Conservation (phyloP, 2,113 vertebrate species). For the Indri indri region DNA sequence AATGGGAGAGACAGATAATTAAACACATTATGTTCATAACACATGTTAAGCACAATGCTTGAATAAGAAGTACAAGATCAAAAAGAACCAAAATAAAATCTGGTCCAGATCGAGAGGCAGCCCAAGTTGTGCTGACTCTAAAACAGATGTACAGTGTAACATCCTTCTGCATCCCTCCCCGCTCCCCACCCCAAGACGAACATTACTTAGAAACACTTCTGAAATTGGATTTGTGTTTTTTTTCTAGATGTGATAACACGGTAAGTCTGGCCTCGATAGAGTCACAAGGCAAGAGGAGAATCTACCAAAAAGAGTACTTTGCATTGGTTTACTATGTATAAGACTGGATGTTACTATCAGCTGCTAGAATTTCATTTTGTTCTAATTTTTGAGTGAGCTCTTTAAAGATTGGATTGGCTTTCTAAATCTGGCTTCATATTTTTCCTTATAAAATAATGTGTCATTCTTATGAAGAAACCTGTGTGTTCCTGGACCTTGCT, state of each 20-base stretch:
- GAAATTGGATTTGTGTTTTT: background rate
- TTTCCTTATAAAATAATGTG: background rate
- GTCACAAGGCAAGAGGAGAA: background rate
- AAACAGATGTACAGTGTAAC: background rate
- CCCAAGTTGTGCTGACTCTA: background rate
- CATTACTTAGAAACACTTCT: background rate
- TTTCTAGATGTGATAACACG: background rate
- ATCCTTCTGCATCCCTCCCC: background rate
- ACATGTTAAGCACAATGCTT: background rate
- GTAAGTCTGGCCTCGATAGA: background rate
- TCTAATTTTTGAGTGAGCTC: background rate
- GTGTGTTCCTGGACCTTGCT: background rate
- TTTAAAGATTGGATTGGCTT: background rate
- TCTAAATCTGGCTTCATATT: background rate
- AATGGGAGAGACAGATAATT: slow-evolving; percentile 44
- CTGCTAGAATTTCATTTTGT: background rate
- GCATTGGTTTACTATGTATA: background rate
- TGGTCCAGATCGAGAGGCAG: background rate
- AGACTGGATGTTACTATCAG: background rate
- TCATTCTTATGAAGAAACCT: background rate
- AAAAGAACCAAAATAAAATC: slow-evolving; percentile 19
- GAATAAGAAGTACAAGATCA: slow-evolving; percentile 18
- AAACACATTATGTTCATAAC: slow-evolving; percentile 26
- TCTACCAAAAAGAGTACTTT: background rate
- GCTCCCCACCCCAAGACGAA: background rate